Percentiles rank a stretch among this genome's conserved stretches.
phyloP scores from a whole-genome alignment of 1,140 invertebrate genomes.

The Leptonema lineaticorne region DNA sequence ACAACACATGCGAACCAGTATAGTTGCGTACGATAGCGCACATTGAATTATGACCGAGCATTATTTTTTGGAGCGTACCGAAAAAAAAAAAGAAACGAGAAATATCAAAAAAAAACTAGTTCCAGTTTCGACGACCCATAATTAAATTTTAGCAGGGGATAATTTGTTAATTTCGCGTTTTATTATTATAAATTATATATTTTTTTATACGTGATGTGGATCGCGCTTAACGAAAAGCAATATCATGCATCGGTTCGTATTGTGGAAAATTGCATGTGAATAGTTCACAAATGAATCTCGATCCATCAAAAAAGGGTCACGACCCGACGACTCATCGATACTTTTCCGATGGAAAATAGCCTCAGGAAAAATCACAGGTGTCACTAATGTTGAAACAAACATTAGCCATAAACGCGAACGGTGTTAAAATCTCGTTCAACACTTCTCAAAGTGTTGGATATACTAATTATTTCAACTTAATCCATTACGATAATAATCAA shows the following conservation, averaged over 20 bases:
- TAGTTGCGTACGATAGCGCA: too few species aligned
- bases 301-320: slow-evolving; percentile 30
- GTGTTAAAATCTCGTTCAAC: background rate
- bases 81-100: slow-evolving; percentile 13
- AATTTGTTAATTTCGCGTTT: background rate
- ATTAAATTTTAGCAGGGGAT: background rate
- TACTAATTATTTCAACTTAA: background rate
- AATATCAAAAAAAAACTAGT: background rate
- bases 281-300: slow-evolving; percentile 32
- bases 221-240: background rate
- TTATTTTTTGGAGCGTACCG: background rate
- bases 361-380: slow-evolving; percentile 41
- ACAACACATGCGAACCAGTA: background rate
- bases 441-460: background rate
- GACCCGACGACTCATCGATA: slow-evolving; percentile 17
- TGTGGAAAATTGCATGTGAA: background rate
- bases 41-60: background rate
- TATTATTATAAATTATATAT: too few species aligned
- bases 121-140: background rate
- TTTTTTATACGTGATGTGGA: too few species aligned
- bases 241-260: background rate
- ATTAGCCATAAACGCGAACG: slow-evolving; percentile 28
- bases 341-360: slow-evolving; percentile 25
- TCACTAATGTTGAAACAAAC: slow-evolving; percentile 39
- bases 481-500: too few species aligned